Percentiles rank a stretch among this genome's conserved stretches.
phyloP scores from a whole-genome alignment of 1,140 invertebrate genomes.

The Harlomillsia oculata region DNA sequence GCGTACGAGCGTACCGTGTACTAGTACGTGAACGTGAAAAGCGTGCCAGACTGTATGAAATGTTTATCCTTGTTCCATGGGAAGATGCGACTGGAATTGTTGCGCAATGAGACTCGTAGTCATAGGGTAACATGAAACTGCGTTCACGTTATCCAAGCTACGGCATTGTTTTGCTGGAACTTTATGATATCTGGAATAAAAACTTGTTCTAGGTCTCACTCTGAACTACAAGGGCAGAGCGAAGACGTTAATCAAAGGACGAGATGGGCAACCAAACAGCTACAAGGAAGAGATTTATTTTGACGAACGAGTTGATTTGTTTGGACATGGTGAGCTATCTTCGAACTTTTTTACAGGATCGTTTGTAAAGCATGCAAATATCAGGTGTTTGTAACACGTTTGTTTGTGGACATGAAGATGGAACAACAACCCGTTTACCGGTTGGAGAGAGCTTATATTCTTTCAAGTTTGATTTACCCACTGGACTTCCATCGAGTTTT shows the following conservation, averaged over 20 bases:
- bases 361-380: neutral
- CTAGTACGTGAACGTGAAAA: too few species aligned
- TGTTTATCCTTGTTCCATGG: too few species aligned
- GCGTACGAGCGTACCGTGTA: too few species aligned
- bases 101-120: too few species aligned
- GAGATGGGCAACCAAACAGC: conserved; percentile 6
- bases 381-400: neutral
- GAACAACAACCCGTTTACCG: conserved; percentile 8
- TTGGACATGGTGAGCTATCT: conserved; percentile 19
- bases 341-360: too few species aligned
- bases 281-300: conserved; percentile 24
- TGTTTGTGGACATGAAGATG: conserved; percentile 9
- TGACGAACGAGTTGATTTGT: conserved; percentile 24
- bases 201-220: conserved; percentile 6
- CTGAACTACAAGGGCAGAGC: conserved; percentile 13
- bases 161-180: too few species aligned
- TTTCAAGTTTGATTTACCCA: conserved; percentile 18
- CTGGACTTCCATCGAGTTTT: conserved; percentile 12
- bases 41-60: too few species aligned
- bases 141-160: too few species aligned
- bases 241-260: neutral
- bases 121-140: too few species aligned
- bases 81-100: too few species aligned
- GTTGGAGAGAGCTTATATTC: conserved; percentile 18
- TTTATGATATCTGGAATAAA: too few species aligned